Conservation (phyloP, 2,888 invertebrate species). For the Eudasyphora cyanicolor region DNA sequence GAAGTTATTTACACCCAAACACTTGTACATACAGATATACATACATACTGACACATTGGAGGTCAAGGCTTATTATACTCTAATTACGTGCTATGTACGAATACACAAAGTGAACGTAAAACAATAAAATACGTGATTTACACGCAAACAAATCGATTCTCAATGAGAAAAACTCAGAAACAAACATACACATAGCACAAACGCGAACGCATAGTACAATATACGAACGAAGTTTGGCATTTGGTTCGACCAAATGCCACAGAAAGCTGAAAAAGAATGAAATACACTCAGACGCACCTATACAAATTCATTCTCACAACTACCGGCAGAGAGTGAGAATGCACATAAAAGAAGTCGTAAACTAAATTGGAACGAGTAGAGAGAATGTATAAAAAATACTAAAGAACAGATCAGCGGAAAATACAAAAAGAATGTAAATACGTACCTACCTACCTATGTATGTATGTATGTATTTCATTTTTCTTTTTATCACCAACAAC, state of each 20-base stretch:
- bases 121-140: constrained; percentile 40
- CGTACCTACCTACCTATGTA: neutral
- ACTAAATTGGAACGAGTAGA: constrained; percentile 1
- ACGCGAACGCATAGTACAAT: too few relatives aligned
- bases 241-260: too few relatives aligned
- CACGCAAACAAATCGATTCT: constrained; percentile 39
- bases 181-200: neutral
- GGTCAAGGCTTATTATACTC: constrained; percentile 57
- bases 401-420: neutral
- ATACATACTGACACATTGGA: constrained; percentile 40
- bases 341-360: neutral
- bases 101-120: constrained; percentile 38
- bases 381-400: neutral
- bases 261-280: neutral
- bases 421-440: too few relatives aligned
- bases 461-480: too few relatives aligned
- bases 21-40: neutral
- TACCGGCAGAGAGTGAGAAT: too few relatives aligned
- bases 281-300: neutral
- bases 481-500: neutral
- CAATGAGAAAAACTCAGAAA: neutral
- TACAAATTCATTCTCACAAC: too few relatives aligned
- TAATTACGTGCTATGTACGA: constrained; percentile 55
- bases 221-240: too few relatives aligned
- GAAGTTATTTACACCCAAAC: too few relatives aligned